phyloP scores from a whole-genome alignment of 2,113 vertebrate species.

The Corvus hawaiiensis region DNA sequence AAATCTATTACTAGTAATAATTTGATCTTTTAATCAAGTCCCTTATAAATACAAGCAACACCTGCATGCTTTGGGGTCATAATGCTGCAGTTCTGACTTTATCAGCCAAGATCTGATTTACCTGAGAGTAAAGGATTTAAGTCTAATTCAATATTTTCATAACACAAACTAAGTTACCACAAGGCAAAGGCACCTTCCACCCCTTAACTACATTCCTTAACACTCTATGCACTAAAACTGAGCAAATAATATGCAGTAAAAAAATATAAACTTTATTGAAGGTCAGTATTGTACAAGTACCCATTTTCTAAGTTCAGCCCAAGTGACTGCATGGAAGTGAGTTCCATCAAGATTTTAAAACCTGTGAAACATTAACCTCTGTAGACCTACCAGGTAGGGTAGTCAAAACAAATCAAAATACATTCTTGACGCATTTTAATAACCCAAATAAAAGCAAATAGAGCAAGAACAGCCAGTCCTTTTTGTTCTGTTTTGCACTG shows the following conservation, averaged over 20 bases:
- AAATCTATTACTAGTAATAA: neutral
- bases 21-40: neutral
- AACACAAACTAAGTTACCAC: neutral
- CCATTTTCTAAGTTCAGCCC: neutral
- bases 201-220: neutral
- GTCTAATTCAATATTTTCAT: neutral
- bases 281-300: fast-evolving
- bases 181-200: neutral
- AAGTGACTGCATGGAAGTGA: neutral
- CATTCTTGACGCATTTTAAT: neutral
- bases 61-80: neutral
- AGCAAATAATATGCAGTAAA: neutral
- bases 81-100: neutral
- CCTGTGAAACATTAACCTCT: neutral
- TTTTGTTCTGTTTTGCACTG: neutral
- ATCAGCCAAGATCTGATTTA: neutral
- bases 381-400: neutral
- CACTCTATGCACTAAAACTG: neutral
- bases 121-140: neutral
- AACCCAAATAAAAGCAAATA: neutral
- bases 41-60: neutral
- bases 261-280: neutral
- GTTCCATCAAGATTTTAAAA: neutral
- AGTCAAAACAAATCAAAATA: neutral
- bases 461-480: neutral